These are phyloP conservation scores for Ciconia stormi DNA, from an alignment of 2,113 vertebrate genomes.

Conservation along the genomic window DNA sequence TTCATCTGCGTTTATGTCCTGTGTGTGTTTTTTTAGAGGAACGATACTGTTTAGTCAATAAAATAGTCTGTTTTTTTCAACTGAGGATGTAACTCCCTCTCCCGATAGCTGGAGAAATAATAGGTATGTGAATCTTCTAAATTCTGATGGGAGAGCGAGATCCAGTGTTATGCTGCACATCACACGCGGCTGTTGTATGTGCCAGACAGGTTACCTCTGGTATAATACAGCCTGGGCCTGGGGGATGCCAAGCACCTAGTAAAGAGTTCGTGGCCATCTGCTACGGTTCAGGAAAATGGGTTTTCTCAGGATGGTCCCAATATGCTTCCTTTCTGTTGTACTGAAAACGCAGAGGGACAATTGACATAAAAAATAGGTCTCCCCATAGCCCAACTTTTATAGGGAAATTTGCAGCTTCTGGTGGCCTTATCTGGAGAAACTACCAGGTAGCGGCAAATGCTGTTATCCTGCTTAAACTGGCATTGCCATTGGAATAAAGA, in stretches of 20 bases:
- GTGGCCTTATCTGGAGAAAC: not conserved
- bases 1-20: conserved; percentile 22
- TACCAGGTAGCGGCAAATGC: not conserved
- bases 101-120: not conserved
- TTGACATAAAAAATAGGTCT: not conserved
- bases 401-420: not conserved
- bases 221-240: not conserved
- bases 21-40: conserved; percentile 26
- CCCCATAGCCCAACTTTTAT: not conserved
- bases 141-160: not conserved
- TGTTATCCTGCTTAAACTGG: not conserved
- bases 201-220: not conserved
- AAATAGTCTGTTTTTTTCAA: conserved; percentile 29
- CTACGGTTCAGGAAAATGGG: not conserved
- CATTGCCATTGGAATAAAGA: not conserved
- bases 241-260: not conserved
- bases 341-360: not conserved
- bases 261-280: not conserved
- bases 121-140: not conserved
- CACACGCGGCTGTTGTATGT: not conserved
- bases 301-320: not conserved
- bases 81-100: not conserved
- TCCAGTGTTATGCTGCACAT: not conserved
- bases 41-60: conserved; percentile 9
- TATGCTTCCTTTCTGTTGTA: not conserved